Conservation (phyloP, 1,140 invertebrate species). For the Drosophila melanica region DNA sequence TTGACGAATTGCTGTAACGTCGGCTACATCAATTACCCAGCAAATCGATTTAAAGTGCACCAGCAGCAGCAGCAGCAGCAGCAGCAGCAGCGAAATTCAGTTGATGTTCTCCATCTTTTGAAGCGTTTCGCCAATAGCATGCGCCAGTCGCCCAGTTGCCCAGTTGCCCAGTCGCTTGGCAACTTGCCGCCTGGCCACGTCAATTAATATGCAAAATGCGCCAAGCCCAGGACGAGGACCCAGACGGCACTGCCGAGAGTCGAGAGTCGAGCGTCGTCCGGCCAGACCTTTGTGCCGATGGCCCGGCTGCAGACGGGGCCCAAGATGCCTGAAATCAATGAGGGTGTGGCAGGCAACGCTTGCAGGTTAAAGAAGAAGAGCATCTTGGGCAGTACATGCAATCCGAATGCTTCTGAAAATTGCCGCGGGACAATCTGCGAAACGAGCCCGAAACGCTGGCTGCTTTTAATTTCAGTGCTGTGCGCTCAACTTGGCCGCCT, state of each 20-base stretch:
- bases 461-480: conserved; percentile 59
- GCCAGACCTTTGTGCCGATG: conserved; percentile 10
- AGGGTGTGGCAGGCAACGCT: conserved; percentile 75
- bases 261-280: no score
- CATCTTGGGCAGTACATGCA: conserved; percentile 50
- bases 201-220: conserved; percentile 81
- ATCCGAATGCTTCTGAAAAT: conserved; percentile 78
- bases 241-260: no score
- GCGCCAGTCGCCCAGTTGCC: conserved; percentile 60
- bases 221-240: conserved; percentile 37
- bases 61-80: conserved; percentile 13
- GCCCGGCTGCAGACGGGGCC: conserved; percentile 3
- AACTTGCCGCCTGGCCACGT: conserved; percentile 6
- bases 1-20: conserved; percentile 56
- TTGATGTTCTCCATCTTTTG: conserved; percentile 76
- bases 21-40: conserved; percentile 75
- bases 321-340: conserved; percentile 76
- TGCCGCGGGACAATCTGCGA: conserved; percentile 71
- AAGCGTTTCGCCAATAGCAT: conserved; percentile 71
- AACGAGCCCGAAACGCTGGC: conserved; percentile 47
- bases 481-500: conserved; percentile 24
- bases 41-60: conserved; percentile 71
- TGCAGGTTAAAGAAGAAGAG: conserved; percentile 40
- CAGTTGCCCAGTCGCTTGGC: conserved; percentile 56
- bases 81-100: conserved; percentile 17